Percentiles rank a stretch among this genome's conserved stretches.
Evolutionary conservation across 2,113 vertebrate genomes (phyloP).

Genomic region (Carollia perspicillata): DNA sequence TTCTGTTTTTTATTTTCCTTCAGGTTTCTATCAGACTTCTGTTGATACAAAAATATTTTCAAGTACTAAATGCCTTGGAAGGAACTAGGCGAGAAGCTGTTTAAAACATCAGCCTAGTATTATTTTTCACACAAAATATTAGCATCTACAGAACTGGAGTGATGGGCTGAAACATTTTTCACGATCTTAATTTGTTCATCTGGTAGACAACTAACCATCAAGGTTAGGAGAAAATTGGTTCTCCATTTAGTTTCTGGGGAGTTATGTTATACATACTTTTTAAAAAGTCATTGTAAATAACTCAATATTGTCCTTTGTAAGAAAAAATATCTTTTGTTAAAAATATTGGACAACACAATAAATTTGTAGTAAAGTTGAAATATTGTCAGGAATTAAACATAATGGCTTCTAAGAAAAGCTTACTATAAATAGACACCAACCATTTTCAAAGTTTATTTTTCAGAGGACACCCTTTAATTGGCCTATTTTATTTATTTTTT

Average conservation of each 20-base stretch:
- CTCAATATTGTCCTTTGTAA: background rate
- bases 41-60: background rate
- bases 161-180: background rate
- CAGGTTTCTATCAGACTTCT: background rate
- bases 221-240: background rate
- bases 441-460: background rate
- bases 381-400: background rate
- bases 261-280: background rate
- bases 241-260: background rate
- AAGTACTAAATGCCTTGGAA: background rate
- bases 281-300: background rate
- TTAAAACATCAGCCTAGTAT: background rate
- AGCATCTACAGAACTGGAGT: background rate
- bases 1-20: conserved; percentile 18
- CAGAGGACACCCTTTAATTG: background rate
- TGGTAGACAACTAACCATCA: background rate
- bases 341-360: background rate
- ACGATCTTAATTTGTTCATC: background rate
- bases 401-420: background rate
- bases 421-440: background rate
- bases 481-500: background rate
- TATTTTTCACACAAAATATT: background rate
- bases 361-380: background rate
- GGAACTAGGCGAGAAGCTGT: background rate
- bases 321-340: background rate